phyloP scores from a whole-genome alignment of 2,888 invertebrate genomes.

The Tetanocera ferruginea region DNA sequence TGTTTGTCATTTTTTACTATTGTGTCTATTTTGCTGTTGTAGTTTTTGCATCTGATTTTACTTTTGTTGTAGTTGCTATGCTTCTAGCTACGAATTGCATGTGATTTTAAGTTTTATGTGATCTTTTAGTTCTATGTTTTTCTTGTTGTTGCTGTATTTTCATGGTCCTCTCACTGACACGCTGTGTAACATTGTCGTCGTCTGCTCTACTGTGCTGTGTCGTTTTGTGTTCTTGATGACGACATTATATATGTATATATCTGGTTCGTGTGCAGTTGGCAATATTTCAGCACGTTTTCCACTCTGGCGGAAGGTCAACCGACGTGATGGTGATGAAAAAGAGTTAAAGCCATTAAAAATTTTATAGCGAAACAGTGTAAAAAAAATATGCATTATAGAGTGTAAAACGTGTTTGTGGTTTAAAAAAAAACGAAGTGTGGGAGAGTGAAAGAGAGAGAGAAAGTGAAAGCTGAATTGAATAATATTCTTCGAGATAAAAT shows the following conservation, averaged over 20 bases:
- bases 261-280: background rate
- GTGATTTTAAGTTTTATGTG: conserved; percentile 22
- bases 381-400: no score
- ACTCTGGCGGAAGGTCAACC: conserved; percentile 18
- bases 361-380: background rate
- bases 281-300: conserved; percentile 28
- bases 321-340: background rate
- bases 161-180: background rate
- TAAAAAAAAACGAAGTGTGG: no score
- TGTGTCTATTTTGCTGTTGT: conserved; percentile 11
- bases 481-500: no score
- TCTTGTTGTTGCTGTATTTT: background rate
- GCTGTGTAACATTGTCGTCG: background rate
- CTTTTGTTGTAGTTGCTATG: conserved; percentile 3
- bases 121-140: background rate
- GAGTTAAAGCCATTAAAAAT: conserved; percentile 7
- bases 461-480: no score
- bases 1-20: background rate
- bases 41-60: background rate
- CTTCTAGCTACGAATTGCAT: background rate
- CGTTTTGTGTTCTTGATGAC: conserved; percentile 1
- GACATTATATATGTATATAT: background rate
- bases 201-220: background rate
- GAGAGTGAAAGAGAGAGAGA: no score
- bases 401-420: no score